Base-by-base conservation (phyloP, 2,113 vertebrate species). In the Planiliza haematocheilus region DNA sequence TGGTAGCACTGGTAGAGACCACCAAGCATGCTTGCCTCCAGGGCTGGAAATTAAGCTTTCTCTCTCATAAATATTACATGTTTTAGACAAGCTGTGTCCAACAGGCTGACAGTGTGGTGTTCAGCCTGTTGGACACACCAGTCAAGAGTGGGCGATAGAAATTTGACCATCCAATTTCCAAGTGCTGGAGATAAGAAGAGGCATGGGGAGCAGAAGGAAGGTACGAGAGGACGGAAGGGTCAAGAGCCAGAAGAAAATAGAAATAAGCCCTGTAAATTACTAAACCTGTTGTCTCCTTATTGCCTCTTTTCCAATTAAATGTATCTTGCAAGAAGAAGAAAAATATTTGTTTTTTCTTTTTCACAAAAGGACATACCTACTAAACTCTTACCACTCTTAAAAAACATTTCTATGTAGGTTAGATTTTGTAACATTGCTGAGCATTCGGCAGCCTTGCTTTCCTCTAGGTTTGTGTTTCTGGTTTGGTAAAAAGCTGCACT, bases 51-150 rank as follows among this genome's bases (percentile, higher is more conserved):
- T 82, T 45, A 68, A 61, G 68, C 45, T 57, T 61, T 41, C 65
- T 52, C 55, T 64, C 82, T 84, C 79, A 69, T 73, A 74, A 80
- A 64, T 73, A 49, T 72, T 80, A 56, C 72, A 72, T 60, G 61
- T 65, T 65, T 75, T 73, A 83, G 86, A 84, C 80, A 83, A 68
- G 68, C 82, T 84, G 84, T 81, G 83, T 87, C 86, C 79, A 86
- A 82, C 85, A 63, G 81, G 78, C 86, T 84, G 89, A 84, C 82
- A 69, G 46, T 79, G 77, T 79, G 72, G 34, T 46, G 69, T 62
- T 77, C 84, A 82, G 79, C 68, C 74, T 78, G 81, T 84, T 86
- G 84, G 86, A 83, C 82, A 88, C 88, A 62, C 86, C 67, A 69
- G 76, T 83, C 66, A 70, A 56, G 84, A 86, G 86, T 84, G 83